Evolutionary conservation across 2,888 invertebrate species (phyloP).

Genomic region (Galerucella pusilla): DNA sequence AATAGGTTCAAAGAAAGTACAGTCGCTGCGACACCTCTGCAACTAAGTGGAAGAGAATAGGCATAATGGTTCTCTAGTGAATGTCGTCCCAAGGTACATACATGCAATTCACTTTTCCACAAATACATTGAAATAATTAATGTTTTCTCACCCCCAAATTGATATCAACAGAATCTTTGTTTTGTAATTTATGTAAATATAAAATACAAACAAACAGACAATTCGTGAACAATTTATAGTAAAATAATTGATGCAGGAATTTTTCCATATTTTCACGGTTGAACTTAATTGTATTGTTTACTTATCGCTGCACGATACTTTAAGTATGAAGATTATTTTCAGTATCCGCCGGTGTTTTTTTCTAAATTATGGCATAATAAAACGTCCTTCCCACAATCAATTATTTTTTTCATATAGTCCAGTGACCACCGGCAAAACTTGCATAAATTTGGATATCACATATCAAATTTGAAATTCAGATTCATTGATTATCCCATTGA

Average conservation of each 20-base stretch:
- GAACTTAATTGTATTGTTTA: conserved; percentile 15
- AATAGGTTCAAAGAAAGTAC: too few species aligned
- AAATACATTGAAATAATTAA: too few species aligned
- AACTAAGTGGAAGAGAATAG: too few species aligned
- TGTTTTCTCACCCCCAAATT: too few species aligned
- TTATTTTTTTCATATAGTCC: background rate
- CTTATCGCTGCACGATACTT: background rate
- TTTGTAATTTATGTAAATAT: background rate
- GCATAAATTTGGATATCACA: background rate
- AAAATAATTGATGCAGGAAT: background rate
- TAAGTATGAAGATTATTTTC: conserved; percentile 12
- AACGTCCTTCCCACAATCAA: background rate
- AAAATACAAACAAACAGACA: background rate
- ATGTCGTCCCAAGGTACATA: too few species aligned
- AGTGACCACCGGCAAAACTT: background rate
- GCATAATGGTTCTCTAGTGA: too few species aligned
- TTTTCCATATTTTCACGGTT: conserved; percentile 16
- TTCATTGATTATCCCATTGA: too few species aligned
- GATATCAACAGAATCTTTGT: background rate
- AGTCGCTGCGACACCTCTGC: too few species aligned
- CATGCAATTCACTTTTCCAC: too few species aligned
- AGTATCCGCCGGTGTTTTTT: background rate
- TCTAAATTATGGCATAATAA: background rate
- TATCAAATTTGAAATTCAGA: too few species aligned
- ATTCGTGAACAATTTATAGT: background rate